phyloP scores from a whole-genome alignment of 2,797 vertebrate species.

The Fistularia commersonii region DNA sequence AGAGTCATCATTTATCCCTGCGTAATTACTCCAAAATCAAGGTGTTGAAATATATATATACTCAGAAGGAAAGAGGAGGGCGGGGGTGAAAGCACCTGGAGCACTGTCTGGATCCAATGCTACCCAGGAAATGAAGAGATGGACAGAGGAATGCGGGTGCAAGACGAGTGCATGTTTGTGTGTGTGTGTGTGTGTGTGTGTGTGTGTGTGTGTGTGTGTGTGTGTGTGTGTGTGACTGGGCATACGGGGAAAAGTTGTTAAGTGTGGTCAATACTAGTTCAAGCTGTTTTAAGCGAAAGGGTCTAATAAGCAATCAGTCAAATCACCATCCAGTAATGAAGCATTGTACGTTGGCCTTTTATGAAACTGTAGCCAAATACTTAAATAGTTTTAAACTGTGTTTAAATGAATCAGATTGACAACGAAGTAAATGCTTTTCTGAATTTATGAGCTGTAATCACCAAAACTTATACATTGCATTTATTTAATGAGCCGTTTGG shows the following conservation, averaged over 20 bases:
- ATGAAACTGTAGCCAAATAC: neutral
- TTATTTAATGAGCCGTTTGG: constrained; percentile 7
- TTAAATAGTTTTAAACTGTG: constrained; percentile 10
- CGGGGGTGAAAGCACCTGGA: constrained; percentile 34
- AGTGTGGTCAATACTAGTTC: constrained; percentile 27
- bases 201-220: too few relatives aligned
- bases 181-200: too few relatives aligned
- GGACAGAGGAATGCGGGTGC: constrained; percentile 17
- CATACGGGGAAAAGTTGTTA: too few relatives aligned
- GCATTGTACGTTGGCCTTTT: too few relatives aligned
- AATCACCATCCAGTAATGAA: constrained; percentile 33
- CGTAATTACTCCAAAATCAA: constrained; percentile 70
- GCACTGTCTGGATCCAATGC: constrained; percentile 46
- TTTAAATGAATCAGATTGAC: constrained; percentile 7
- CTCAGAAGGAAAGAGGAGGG: constrained; percentile 43
- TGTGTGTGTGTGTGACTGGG: too few relatives aligned
- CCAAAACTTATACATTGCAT: constrained; percentile 1
- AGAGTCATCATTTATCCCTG: constrained; percentile 67
- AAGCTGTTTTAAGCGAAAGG: constrained; percentile 43
- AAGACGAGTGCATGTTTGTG: constrained; percentile 13
- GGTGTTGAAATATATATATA: constrained; percentile 56
- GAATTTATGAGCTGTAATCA: constrained; percentile 9
- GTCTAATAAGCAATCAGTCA: constrained; percentile 56
- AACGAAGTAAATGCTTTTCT: constrained; percentile 11
- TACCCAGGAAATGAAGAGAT: constrained; percentile 36